These are phyloP conservation scores for Nasonovia ribisnigri DNA, from an alignment of 2,888 invertebrate species.

Conservation along the genomic window DNA sequence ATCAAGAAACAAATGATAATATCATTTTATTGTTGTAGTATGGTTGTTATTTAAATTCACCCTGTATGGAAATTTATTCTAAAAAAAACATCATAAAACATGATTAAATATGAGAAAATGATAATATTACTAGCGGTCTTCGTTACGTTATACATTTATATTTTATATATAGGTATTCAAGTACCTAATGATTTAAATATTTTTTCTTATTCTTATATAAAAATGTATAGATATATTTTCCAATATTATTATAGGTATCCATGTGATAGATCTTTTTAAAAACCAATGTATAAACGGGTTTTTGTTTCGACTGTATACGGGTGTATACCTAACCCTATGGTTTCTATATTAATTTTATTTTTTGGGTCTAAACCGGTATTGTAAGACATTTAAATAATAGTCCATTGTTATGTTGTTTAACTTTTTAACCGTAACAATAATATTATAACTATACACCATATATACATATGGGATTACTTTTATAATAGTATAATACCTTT, in stretches of 20 bases:
- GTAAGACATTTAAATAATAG: conserved; percentile 22
- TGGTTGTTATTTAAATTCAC: background rate
- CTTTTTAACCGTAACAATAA: background rate
- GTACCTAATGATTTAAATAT: background rate
- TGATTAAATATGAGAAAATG: background rate
- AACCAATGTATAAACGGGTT: conserved; percentile 39
- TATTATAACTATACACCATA: background rate
- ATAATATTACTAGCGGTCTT: background rate
- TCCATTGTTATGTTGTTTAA: background rate
- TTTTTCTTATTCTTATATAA: background rate
- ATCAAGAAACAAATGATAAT: background rate
- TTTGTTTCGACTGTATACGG: conserved; percentile 3
- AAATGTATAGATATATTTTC: conserved; percentile 16
- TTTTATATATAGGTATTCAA: background rate
- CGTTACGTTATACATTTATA: background rate
- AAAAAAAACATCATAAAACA: background rate
- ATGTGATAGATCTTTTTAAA: background rate
- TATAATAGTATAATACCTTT: background rate
- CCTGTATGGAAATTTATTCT: background rate
- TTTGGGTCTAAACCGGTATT: conserved; percentile 21
- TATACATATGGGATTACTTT: background rate
- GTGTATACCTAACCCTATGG: conserved; percentile 1
- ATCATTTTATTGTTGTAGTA: background rate
- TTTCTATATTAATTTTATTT: background rate
- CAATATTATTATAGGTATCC: background rate